Evolutionary conservation across 2,888 invertebrate species (phyloP), one percentile per base, ranked within the genome.

Genomic region (Mermis nigrescens): DNA sequence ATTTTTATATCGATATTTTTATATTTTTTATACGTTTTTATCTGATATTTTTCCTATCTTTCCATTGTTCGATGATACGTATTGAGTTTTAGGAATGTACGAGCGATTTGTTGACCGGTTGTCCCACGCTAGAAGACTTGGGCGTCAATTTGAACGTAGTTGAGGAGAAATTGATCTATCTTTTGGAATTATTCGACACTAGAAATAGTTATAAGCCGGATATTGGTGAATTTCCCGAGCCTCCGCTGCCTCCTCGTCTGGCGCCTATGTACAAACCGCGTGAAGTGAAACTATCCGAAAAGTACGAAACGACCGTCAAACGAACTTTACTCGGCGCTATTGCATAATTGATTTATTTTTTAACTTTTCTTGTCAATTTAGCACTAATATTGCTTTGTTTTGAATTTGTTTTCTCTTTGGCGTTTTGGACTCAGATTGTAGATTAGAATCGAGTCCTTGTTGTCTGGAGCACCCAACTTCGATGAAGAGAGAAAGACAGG

Each of bases 51-150:
- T 38, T 19, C 19, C 38, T 15, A 38, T 12, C 12, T 19, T 12
- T 15, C 12, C 12, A 38, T 38, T 19, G 12, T 19, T 38, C n/a
- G n/a, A n/a, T n/a, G n/a, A n/a, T n/a, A n/a, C 7, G 4, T 54
- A 28, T 2, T 51, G 26, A 3, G 26, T 64, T 66, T 27, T 58
- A 76, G 75, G 76, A 77, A 62, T 69, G 68, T 31, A 63, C 72
- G 28, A 72, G 70, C 46, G 77, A 77, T 63, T 64, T 69, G 32
- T 60, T 73, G 55, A 70, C 69, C 2, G 72, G 69, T 3, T 66
- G 65, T 56, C 72, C 70, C 4, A 73, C 74, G 0, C 66, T 77
- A 46, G 69, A 71, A 60, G 76, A 77, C 63, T 68, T 77, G 15
- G 76, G 76, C n/a, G 71, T 77, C 22, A 63, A 67, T 31, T 65